Base-by-base conservation (phyloP, 2,113 vertebrate genomes). In the Pedetes capensis region DNA sequence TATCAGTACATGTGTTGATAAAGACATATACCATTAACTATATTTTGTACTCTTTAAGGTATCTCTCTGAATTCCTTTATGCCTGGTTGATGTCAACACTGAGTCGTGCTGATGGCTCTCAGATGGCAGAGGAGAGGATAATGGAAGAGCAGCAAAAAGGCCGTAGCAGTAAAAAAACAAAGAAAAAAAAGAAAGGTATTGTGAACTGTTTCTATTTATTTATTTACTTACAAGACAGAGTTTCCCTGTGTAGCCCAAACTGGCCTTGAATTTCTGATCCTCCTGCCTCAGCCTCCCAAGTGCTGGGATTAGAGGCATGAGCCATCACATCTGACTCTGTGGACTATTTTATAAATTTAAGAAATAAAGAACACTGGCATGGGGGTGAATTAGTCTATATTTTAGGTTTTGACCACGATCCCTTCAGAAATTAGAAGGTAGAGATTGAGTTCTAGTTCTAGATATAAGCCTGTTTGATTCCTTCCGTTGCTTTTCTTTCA, bases 81-180 rank as follows among this genome's bases (percentile, higher is more conserved):
- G 99, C 99, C 0, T 99, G 99, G 99, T 96, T 99, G 95, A 99
- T 99, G 99, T 99, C 99, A 55, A 99, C 99, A 0, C 97, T 99
- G 97, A 99, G 99, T 98, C 98, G 99, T 4, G 99, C 99, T 0
- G 99, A 99, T 97, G 99, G 99, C 95, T 99, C 99, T 69, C 99
- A 99, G 37, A 99, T 99, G 99, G 99, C 99, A 0, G 99, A 99
- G 96, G 99, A 99, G 96, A 98, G 99, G 81, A 99, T 99, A 96
- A 97, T 99, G 98, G 99, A 99, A 97, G 99, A 99, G 92, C 99
- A 99, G 94, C 99, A 99, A 95, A 99, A 99, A 97, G 99, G 99
- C 42, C 99, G 99, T 8, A 99, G 99, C 95, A 99, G 99, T 98
- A 99, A 99, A 98, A 99, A 99, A 98, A 99, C 99, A 42, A 99